A percentile compares a stretch with the other conserved stretches of the same genome.
Conservation (phyloP, 2,888 invertebrate species). For the Drosophila bunnanda region DNA sequence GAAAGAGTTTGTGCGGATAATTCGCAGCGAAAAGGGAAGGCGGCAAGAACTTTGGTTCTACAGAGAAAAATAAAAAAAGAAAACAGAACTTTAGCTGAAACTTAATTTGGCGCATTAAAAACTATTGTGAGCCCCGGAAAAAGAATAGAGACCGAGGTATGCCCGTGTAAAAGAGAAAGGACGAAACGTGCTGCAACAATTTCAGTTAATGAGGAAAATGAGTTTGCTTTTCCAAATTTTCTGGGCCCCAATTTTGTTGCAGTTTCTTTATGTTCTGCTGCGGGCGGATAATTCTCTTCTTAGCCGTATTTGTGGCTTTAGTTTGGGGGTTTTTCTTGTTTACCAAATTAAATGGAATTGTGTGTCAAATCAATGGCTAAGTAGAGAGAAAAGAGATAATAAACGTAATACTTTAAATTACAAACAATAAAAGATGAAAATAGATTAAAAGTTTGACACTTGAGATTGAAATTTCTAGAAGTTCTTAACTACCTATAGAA, state of each 20-base stretch:
- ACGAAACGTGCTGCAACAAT: constrained; percentile 60
- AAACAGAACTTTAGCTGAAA: constrained; percentile 50
- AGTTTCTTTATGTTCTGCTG: constrained; percentile 8
- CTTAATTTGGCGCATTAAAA: constrained; percentile 77
- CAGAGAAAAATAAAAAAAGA: constrained; percentile 2
- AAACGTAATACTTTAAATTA: too few species aligned
- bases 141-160: constrained; percentile 17
- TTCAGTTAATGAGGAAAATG: constrained; percentile 69
- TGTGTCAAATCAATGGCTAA: constrained; percentile 26
- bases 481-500: neutral
- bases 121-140: constrained; percentile 59
- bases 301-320: constrained; percentile 3
- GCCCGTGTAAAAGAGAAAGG: constrained; percentile 13
- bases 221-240: constrained; percentile 35
- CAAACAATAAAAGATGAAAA: neutral
- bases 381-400: neutral
- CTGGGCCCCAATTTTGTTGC: constrained; percentile 7
- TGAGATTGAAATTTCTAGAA: neutral
- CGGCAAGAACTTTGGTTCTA: constrained; percentile 5
- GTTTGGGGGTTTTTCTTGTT: neutral
- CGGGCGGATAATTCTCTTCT: constrained; percentile 20
- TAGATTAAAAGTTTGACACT: neutral
- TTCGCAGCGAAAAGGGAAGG: constrained; percentile 20
- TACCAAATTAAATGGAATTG: constrained; percentile 26
- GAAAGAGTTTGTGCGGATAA: constrained; percentile 33